Evolutionary conservation across 2,888 invertebrate species (phyloP), one percentile per base, ranked within the genome.

Genomic region (Drosophila koepferae): DNA sequence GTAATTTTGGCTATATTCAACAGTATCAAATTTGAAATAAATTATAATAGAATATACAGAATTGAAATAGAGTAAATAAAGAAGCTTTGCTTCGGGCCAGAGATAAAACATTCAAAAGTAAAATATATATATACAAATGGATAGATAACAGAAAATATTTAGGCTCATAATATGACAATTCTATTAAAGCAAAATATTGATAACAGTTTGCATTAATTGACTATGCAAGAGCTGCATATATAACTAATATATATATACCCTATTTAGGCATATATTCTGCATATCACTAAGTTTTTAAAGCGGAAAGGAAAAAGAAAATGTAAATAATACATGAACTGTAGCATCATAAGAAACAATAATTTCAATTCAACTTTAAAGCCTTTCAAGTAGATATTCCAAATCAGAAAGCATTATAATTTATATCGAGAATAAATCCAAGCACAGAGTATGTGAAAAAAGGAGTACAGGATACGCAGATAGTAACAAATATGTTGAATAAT

Each of bases 401-500:
- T 46, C 7, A 46, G 12, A 23, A 10, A 36, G 34, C 36, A 44
- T 8, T 28, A 38, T 10, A 28, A 23, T 23, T 6, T 12, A 28
- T 16, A 49, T 31, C n/a, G 14, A 38, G 8, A 12, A n/a, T 3
- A 58, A 46, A 36, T 7, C 3, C 8, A 34, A 38, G 12, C 3
- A 48, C 16, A 58, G 28, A 54, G n/a, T 16, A 31, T 10, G 23
- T 49, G 43, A 38, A 56, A 51, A 34, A 41, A 41, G 38, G n/a
- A 59, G 20, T 12, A 51, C n/a, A 68, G 36, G 5, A 41, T 16
- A 54, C 20, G 46, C 55, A 53, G 14, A 23, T 8, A 28, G 53
- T 34, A 54, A 54, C 23, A 54, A 54, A 54, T 40, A 23, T 54
- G 16, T 23, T 38, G 5, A 34, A 34, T 49, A 34, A 48, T 18